A percentile compares a stretch with the other conserved stretches of the same genome.
Conservation (phyloP, 1,140 invertebrate genomes). For the Drosophila novamexicana region DNA sequence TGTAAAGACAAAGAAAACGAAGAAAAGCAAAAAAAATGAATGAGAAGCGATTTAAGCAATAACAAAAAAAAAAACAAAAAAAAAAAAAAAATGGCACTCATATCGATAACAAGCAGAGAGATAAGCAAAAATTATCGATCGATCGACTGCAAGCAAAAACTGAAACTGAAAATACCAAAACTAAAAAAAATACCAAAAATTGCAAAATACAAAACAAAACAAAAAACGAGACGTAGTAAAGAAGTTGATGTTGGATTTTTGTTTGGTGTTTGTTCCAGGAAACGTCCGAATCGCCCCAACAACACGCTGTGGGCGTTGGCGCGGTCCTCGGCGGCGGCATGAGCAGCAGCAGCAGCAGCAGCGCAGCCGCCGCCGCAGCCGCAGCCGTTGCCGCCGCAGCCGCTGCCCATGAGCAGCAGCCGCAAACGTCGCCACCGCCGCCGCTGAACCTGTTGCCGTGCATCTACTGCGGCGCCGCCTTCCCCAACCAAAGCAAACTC, state of each 20-base stretch:
- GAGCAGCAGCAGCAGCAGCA: constrained; percentile 53
- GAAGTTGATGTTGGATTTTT: constrained; percentile 96
- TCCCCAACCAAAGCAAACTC: constrained; percentile 94
- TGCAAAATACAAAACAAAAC: constrained; percentile 49
- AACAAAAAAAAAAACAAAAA: constrained; percentile 13
- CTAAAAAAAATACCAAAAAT: constrained; percentile 53
- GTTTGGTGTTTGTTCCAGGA: constrained; percentile 96
- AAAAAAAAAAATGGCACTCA: constrained; percentile 30
- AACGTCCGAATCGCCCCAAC: constrained; percentile 89
- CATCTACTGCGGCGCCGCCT: constrained; percentile 94
- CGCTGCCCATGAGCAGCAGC: constrained; percentile 51
- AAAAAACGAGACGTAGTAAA: constrained; percentile 85
- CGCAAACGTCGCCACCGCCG: constrained; percentile 56
- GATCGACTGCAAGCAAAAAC: constrained; percentile 79
- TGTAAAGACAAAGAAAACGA: constrained; percentile 69
- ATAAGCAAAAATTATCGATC: constrained; percentile 50
- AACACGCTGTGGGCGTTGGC: constrained; percentile 85
- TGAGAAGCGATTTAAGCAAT: constrained; percentile 33
- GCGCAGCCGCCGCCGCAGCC: constrained; percentile 34
- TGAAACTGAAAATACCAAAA: constrained; percentile 73
- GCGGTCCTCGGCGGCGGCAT: constrained; percentile 83
- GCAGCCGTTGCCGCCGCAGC: constrained; percentile 52
- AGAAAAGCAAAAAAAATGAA: constrained; percentile 75
- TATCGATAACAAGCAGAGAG: constrained; percentile 51
- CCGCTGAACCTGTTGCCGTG: constrained; percentile 88